Conservation (phyloP, 2,888 invertebrate genomes). For the Ethmia dodecea region DNA sequence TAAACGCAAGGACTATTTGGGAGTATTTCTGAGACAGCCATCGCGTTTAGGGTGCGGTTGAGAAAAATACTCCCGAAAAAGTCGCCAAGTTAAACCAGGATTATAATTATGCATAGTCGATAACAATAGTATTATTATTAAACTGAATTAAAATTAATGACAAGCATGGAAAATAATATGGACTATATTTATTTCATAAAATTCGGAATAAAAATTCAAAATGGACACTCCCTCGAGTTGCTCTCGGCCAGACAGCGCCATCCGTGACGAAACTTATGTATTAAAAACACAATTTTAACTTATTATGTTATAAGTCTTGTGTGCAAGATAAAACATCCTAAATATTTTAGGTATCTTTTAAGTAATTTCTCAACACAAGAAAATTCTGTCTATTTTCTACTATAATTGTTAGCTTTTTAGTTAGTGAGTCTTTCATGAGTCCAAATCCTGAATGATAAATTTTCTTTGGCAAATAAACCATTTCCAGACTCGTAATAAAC, state of each 20-base stretch:
- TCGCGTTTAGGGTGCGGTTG: slow-evolving; percentile 7
- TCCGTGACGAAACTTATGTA: too few relatives aligned
- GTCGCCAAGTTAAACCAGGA: slow-evolving; percentile 55
- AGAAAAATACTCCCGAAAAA: slow-evolving; percentile 63
- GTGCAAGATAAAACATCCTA: too few relatives aligned
- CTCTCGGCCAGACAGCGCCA: too few relatives aligned
- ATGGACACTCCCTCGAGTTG: too few relatives aligned
- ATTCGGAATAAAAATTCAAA: slow-evolving; percentile 34
- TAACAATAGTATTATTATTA: slow-evolving; percentile 51
- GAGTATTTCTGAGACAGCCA: slow-evolving; percentile 56
- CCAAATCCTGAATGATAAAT: slow-evolving; percentile 46
- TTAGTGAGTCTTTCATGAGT: slow-evolving; percentile 45
- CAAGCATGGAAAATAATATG: slow-evolving; percentile 48
- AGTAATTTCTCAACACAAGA: too few relatives aligned
- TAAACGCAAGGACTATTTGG: slow-evolving; percentile 45
- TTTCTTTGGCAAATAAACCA: slow-evolving; percentile 72
- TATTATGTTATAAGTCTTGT: too few relatives aligned
- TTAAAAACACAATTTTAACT: too few relatives aligned
- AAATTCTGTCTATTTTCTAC: too few relatives aligned
- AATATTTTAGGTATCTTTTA: too few relatives aligned
- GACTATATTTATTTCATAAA: slow-evolving; percentile 28
- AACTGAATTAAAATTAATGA: slow-evolving; percentile 52
- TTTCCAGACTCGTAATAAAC: slow-evolving; percentile 49
- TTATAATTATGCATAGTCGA: slow-evolving; percentile 66
- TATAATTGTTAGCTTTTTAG: too few relatives aligned